phyloP scores from a whole-genome alignment of 2,113 vertebrate genomes.

The Stercorarius parasiticus region DNA sequence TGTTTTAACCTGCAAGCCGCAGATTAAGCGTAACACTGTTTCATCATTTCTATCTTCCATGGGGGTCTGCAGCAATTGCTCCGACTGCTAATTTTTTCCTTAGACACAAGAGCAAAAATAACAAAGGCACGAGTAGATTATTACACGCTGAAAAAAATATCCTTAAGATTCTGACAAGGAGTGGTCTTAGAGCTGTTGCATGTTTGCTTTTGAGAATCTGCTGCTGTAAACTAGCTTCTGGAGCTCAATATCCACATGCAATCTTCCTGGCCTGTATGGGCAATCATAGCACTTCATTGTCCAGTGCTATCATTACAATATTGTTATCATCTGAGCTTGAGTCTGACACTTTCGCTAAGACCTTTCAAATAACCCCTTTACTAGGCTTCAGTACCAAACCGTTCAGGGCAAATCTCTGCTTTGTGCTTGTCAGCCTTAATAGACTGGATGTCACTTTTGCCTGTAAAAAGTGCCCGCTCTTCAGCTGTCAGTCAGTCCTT shows the following conservation, averaged over 20 bases:
- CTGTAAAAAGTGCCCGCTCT: constrained; percentile 95
- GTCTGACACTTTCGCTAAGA: constrained; percentile 97
- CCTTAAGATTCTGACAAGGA: neutral
- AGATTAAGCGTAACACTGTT: neutral
- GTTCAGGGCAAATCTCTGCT: constrained; percentile 99
- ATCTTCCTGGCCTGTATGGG: constrained; percentile 84
- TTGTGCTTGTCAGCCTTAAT: constrained; percentile 99
- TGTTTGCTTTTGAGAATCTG: constrained; percentile 70
- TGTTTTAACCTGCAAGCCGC: neutral
- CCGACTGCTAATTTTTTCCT: neutral
- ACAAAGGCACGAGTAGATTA: neutral
- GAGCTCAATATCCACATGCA: constrained; percentile 75
- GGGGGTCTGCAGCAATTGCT: neutral
- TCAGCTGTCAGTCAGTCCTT: constrained; percentile 99
- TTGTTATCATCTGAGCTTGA: constrained; percentile 99
- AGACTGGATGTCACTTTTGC: constrained; percentile 99
- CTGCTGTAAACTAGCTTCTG: constrained; percentile 76
- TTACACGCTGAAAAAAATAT: neutral
- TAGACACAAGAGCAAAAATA: neutral
- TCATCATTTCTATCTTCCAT: neutral
- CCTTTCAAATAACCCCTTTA: constrained; percentile 98
- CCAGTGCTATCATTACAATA: constrained; percentile 99
- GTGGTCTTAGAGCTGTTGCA: neutral
- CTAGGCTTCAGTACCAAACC: constrained; percentile 92
- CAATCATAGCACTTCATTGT: constrained; percentile 97